Evolutionary conservation across 2,113 vertebrate genomes (phyloP).

Genomic region (Quiscalus mexicanus): DNA sequence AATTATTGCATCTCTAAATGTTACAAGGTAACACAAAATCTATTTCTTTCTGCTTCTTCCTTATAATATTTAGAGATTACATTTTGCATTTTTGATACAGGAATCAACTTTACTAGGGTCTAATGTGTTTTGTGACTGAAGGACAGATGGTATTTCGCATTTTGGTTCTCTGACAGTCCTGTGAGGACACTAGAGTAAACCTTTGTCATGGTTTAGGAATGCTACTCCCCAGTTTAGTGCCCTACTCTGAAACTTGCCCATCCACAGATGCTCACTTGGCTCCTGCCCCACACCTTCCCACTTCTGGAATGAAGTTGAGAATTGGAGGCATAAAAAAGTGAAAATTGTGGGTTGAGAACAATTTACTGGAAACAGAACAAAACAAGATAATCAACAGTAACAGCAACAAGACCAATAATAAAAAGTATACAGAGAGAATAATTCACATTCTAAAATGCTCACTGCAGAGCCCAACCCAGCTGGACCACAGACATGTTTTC

Average conservation of each 20-base stretch:
- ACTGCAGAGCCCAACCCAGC: neutral
- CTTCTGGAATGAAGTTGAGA: neutral
- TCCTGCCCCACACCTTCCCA: neutral
- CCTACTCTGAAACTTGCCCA: neutral
- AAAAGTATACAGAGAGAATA: neutral
- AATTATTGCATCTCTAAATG: neutral
- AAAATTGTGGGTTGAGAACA: neutral
- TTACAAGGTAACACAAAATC: neutral
- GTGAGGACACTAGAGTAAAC: neutral
- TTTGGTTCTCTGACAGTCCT: neutral
- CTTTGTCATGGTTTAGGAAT: neutral
- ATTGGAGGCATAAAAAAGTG: neutral
- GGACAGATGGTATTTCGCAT: neutral
- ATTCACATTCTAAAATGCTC: neutral
- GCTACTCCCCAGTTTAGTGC: neutral
- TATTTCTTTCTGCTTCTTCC: neutral
- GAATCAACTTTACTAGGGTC: neutral
- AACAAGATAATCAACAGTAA: neutral
- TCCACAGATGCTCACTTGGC: rapidly evolving
- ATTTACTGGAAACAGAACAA: neutral
- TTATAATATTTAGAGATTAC: neutral
- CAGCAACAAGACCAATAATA: neutral
- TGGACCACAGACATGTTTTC: neutral
- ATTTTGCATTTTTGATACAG: neutral
- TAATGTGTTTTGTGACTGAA: neutral